Conservation (phyloP, 2,888 invertebrate genomes). For the Drosophila vallismaia region DNA sequence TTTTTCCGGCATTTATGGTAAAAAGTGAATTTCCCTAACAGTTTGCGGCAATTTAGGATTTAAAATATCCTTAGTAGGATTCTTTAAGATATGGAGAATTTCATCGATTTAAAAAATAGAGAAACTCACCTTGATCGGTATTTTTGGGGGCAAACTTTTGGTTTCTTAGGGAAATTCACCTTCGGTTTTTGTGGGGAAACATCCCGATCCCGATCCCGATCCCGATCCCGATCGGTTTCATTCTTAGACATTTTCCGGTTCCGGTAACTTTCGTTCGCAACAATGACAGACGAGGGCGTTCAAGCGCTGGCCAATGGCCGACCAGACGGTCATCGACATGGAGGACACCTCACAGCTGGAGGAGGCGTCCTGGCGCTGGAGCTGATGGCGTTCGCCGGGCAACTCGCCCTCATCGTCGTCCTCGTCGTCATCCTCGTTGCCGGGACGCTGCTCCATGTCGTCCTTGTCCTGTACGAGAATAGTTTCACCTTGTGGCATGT, state of each 20-base stretch:
- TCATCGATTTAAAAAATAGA: not conserved
- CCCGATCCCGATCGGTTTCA: not conserved
- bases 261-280: constrained; percentile 83
- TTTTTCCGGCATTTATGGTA: not conserved
- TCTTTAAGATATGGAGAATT: not conserved
- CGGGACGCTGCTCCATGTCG: not conserved
- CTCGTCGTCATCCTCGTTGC: not conserved
- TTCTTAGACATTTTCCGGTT: constrained; percentile 83
- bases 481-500: constrained; percentile 13
- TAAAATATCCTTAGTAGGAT: too few species aligned
- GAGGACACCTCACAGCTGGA: constrained; percentile 83
- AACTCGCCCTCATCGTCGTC: constrained; percentile 46
- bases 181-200: not conserved
- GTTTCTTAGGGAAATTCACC: not conserved
- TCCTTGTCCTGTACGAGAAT: constrained; percentile 8
- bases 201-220: not conserved
- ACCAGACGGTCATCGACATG: constrained; percentile 83
- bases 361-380: constrained; percentile 67
- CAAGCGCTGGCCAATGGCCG: constrained; percentile 82
- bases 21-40: not conserved
- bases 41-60: too few species aligned
- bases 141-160: not conserved
- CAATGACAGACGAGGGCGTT: constrained; percentile 83
- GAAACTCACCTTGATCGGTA: not conserved
- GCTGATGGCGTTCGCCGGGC: constrained; percentile 46